These are phyloP conservation scores for Eublepharis macularius DNA, from an alignment of 2,113 vertebrate genomes.

Conservation along the genomic window DNA sequence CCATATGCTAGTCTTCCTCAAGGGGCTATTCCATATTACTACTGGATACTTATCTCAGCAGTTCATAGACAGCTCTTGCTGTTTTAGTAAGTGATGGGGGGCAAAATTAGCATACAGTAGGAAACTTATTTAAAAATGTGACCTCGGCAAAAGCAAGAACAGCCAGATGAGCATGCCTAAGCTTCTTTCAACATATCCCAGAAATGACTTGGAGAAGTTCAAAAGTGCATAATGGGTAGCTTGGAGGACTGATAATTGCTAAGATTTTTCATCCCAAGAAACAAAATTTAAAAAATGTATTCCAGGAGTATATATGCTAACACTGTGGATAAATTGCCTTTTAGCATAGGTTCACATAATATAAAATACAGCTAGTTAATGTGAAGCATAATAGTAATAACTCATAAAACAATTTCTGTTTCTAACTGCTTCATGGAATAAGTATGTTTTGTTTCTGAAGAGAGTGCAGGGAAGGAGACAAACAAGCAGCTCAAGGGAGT, in stretches of 20 bases:
- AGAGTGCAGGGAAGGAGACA: too few relatives aligned
- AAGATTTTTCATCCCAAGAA: not conserved
- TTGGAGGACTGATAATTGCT: not conserved
- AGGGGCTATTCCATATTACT: not conserved
- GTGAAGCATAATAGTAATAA: too few relatives aligned
- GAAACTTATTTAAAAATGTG: not conserved
- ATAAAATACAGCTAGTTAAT: too few relatives aligned
- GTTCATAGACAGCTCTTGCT: too few relatives aligned
- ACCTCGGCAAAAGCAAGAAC: not conserved
- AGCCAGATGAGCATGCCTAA: slow-evolving; percentile 47
- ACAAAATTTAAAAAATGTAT: not conserved
- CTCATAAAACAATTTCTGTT: too few relatives aligned
- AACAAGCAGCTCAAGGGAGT: too few relatives aligned
- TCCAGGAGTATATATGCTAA: too few relatives aligned
- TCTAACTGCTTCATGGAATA: too few relatives aligned
- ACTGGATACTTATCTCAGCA: not conserved
- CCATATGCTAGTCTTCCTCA: not conserved
- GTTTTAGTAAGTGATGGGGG: not conserved
- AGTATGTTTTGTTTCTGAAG: too few relatives aligned
- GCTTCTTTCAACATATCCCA: slow-evolving; percentile 11
- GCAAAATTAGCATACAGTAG: not conserved
- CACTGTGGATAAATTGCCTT: too few relatives aligned
- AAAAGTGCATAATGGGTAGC: not conserved
- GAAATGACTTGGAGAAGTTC: not conserved
- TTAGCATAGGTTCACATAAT: too few relatives aligned